A percentile compares a stretch with the other conserved stretches of the same genome.
Conservation (phyloP, 1,140 invertebrate species). For the Liolophura sinensis region DNA sequence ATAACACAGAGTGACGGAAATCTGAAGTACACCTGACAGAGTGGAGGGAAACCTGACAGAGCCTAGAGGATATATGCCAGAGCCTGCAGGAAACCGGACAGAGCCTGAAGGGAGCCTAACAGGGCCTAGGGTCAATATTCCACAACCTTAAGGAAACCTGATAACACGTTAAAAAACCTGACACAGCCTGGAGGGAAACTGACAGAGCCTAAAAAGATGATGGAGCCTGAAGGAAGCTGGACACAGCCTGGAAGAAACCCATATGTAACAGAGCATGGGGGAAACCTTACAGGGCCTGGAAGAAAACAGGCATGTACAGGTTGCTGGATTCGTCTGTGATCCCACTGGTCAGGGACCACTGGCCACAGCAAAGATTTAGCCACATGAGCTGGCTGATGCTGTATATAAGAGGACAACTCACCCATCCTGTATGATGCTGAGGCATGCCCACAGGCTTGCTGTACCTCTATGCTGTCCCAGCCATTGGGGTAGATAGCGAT, state of each 20-base stretch:
- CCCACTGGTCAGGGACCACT: neutral
- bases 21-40: no score
- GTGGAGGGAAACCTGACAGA: no score
- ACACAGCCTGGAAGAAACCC: neutral
- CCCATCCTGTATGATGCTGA: conserved; percentile 70
- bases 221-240: neutral
- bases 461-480: conserved; percentile 71
- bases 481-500: conserved; percentile 71
- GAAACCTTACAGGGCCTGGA: neutral
- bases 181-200: no score
- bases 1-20: no score
- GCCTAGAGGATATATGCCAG: no score
- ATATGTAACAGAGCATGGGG: neutral
- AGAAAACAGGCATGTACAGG: neutral
- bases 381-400: neutral
- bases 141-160: no score
- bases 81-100: no score
- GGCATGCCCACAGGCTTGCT: conserved; percentile 68
- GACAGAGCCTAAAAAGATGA: no score
- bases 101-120: no score
- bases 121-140: no score
- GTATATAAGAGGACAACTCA: conserved; percentile 55
- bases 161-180: no score
- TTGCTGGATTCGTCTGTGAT: neutral
- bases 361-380: neutral